Evolutionary conservation across 2,113 vertebrate genomes (phyloP).

Genomic region (Ivindomyrus marchei): DNA sequence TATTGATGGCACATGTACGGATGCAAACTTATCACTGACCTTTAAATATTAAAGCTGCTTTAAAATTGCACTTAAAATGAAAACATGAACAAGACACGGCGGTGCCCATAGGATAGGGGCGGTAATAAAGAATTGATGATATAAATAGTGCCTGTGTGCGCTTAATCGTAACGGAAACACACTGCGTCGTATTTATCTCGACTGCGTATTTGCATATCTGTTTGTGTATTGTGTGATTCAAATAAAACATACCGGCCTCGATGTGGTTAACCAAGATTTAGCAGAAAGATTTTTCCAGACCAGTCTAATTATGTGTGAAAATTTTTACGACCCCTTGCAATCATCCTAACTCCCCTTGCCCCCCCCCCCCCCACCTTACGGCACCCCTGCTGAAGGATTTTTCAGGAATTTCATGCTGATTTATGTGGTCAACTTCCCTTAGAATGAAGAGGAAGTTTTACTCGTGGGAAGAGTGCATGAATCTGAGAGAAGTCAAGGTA

Average conservation of each 20-base stretch:
- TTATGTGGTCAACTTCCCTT: conserved; percentile 19
- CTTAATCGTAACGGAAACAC: not conserved
- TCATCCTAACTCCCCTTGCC: no score
- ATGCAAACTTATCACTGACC: not conserved
- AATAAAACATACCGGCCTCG: not conserved
- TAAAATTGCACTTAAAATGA: not conserved
- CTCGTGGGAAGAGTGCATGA: conserved; percentile 98
- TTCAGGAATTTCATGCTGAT: not conserved
- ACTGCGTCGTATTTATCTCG: not conserved
- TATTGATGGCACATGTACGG: not conserved
- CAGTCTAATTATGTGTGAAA: no score
- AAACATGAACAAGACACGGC: not conserved
- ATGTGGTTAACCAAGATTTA: not conserved
- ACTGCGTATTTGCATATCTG: not conserved
- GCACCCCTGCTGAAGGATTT: not conserved
- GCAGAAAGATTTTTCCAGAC: not conserved
- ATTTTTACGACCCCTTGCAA: no score
- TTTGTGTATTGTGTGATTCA: not conserved
- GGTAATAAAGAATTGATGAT: not conserved
- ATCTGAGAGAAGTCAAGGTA: conserved; percentile 97
- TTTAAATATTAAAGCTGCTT: conserved; percentile 8
- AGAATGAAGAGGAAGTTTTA: conserved; percentile 99
- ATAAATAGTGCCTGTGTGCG: not conserved
- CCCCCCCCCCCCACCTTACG: no score
- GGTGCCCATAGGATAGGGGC: not conserved